phyloP scores from a whole-genome alignment of 2,888 invertebrate genomes.

The Venusia cambrica region DNA sequence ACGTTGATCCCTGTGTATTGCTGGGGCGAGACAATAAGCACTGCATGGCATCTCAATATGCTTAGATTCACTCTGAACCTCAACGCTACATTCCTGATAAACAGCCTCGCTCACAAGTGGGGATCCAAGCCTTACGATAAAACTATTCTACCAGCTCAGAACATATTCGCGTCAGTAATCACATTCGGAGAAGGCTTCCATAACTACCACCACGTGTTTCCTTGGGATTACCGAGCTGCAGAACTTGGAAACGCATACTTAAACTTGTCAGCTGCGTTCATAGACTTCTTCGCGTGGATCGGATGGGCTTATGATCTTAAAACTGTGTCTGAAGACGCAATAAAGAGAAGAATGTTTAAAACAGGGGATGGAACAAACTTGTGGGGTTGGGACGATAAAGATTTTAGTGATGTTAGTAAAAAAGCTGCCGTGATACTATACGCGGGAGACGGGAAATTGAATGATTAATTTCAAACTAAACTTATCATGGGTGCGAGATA shows the following conservation, averaged over 20 bases:
- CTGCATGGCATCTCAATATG: constrained; percentile 63
- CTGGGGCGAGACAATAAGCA: constrained; percentile 79
- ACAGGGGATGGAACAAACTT: constrained; percentile 48
- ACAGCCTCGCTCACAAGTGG: constrained; percentile 82
- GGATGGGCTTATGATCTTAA: constrained; percentile 57
- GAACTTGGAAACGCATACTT: constrained; percentile 50
- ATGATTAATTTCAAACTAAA: too few species aligned
- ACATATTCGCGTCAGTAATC: constrained; percentile 30
- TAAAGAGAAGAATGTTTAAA: constrained; percentile 35
- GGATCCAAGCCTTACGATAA: constrained; percentile 69
- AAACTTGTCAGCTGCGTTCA: constrained; percentile 46
- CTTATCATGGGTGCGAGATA: too few species aligned
- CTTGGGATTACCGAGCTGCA: constrained; percentile 53
- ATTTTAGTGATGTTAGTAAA: constrained; percentile 20
- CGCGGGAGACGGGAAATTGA: constrained; percentile 4
- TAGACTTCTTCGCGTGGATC: constrained; percentile 49
- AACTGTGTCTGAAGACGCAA: constrained; percentile 35
- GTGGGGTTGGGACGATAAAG: constrained; percentile 35
- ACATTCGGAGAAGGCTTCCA: constrained; percentile 54
- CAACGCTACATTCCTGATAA: constrained; percentile 84
- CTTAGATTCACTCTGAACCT: constrained; percentile 79
- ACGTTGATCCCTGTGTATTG: constrained; percentile 78
- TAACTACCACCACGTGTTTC: constrained; percentile 53
- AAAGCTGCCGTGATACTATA: constrained; percentile 7
- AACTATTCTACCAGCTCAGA: constrained; percentile 42